Evolutionary conservation across 2,113 vertebrate species (phyloP).

Genomic region (Lophochroa leadbeateri): DNA sequence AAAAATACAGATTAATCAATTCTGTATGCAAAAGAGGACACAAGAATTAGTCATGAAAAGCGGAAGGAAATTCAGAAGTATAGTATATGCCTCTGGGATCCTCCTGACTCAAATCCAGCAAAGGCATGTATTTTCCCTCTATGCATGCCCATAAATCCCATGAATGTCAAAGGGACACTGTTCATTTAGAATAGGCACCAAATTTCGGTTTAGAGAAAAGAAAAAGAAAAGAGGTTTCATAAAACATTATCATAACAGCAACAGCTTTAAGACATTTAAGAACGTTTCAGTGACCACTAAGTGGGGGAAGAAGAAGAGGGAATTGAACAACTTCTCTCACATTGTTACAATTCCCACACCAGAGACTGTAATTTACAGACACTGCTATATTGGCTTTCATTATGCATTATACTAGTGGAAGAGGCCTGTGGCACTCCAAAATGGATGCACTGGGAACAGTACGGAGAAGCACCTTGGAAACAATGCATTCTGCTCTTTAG

Average conservation of each 20-base stretch:
- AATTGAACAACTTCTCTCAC: background rate
- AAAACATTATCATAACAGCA: constrained; percentile 26
- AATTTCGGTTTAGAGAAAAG: constrained; percentile 42
- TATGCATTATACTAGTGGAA: background rate
- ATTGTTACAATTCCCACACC: background rate
- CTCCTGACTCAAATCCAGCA: constrained; percentile 61
- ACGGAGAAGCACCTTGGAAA: background rate
- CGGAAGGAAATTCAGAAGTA: constrained; percentile 66
- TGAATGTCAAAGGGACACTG: constrained; percentile 74
- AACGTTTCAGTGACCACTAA: background rate
- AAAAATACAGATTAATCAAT: constrained; percentile 74
- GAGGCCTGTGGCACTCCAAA: background rate
- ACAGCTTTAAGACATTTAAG: constrained; percentile 21
- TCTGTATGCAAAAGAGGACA: constrained; percentile 72
- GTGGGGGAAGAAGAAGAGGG: background rate
- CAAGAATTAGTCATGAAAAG: constrained; percentile 68
- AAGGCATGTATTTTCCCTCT: constrained; percentile 58
- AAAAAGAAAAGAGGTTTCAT: constrained; percentile 5
- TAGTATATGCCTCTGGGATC: constrained; percentile 67
- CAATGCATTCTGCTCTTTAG: background rate
- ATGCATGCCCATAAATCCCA: constrained; percentile 56
- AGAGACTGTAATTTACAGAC: background rate
- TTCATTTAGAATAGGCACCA: constrained; percentile 44
- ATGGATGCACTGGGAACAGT: background rate
- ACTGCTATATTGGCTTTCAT: background rate